A percentile compares a stretch with the other conserved stretches of the same genome.
Evolutionary conservation across 2,797 vertebrate genomes (phyloP).

Genomic region (Denticeps clupeoides): DNA sequence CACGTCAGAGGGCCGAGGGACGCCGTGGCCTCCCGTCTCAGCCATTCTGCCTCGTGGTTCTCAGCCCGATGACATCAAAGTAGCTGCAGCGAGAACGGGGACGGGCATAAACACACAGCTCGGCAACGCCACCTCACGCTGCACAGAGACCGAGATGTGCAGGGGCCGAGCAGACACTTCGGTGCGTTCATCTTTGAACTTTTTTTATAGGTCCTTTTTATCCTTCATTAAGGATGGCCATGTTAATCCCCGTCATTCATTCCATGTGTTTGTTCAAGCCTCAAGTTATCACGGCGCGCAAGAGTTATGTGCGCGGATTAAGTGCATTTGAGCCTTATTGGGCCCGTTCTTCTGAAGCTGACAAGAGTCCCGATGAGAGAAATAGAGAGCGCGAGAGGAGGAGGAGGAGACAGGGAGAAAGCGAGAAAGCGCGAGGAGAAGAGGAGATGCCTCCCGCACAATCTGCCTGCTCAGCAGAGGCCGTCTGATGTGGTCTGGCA

Average conservation of each 20-base stretch:
- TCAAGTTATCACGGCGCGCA: constrained; percentile 3
- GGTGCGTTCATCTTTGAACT: constrained; percentile 4
- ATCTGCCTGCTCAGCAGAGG: constrained; percentile 65
- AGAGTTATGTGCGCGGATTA: constrained; percentile 1
- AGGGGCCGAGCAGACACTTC: not conserved
- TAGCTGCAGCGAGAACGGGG: too few relatives aligned
- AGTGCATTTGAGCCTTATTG: not conserved
- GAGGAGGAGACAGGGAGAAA: constrained; percentile 2
- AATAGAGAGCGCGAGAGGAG: constrained; percentile 46
- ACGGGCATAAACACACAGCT: too few relatives aligned
- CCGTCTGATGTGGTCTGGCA: constrained; percentile 84
- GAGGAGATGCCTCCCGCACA: constrained; percentile 50
- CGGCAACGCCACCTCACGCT: constrained; percentile 8
- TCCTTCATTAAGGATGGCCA: constrained; percentile 21
- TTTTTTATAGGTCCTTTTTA: constrained; percentile 32
- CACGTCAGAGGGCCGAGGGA: too few relatives aligned
- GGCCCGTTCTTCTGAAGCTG: not conserved
- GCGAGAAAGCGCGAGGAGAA: constrained; percentile 31
- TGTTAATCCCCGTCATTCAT: constrained; percentile 25
- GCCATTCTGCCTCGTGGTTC: too few relatives aligned
- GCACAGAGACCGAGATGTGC: not conserved
- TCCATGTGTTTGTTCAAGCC: constrained; percentile 18
- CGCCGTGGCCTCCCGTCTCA: too few relatives aligned
- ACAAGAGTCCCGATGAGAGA: constrained; percentile 48
- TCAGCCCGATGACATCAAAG: too few relatives aligned